Evolutionary conservation across 2,113 vertebrate species (phyloP), one percentile per base, ranked within the genome.

Genomic region (Cheilinus undulatus): DNA sequence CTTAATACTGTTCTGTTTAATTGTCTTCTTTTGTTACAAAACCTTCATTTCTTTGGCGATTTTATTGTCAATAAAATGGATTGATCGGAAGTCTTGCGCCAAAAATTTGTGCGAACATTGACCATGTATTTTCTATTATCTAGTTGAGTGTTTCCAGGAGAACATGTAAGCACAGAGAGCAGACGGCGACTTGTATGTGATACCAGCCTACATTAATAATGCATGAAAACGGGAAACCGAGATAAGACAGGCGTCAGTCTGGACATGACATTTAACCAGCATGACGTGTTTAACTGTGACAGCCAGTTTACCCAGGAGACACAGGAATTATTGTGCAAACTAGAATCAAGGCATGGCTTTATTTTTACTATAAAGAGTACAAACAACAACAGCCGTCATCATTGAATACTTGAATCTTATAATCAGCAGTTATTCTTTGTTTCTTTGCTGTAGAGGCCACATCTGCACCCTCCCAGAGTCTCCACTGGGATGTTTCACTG

Each of bases 171-270:
- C 63, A 52, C 60, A 24, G 28, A 23, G 64, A 78, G 63, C 74
- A 69, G 60, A 79, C 74, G 26, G 42, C 7, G 83, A 66, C 68
- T 78, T 53, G 69, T 78, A 77, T 78, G 77, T 60, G 84, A 86
- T 86, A 73, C 79, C 61, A 63, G 63, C 61, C 54, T 72, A 80
- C 87, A 91, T 93, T 71, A 92, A 93, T 93, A 92, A 91, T 93
- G 86, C 80, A 93, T 84, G 75, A 69, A 80, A 76, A 82, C 22
- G 48, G 88, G 85, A 91, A 91, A 84, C 86, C 70, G 86, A 92
- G 92, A 92, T 91, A 90, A 92, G 87, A 86, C 56, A 12, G 61
- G 76, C 69, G 61, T 71, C 82, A 74, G 85, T 72, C 89, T 83
- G 84, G 86, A 89, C 84, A 87, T 84, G 84, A 86, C 82, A 89